Conservation (phyloP, 1,140 invertebrate genomes). For the Hestina assimilis region DNA sequence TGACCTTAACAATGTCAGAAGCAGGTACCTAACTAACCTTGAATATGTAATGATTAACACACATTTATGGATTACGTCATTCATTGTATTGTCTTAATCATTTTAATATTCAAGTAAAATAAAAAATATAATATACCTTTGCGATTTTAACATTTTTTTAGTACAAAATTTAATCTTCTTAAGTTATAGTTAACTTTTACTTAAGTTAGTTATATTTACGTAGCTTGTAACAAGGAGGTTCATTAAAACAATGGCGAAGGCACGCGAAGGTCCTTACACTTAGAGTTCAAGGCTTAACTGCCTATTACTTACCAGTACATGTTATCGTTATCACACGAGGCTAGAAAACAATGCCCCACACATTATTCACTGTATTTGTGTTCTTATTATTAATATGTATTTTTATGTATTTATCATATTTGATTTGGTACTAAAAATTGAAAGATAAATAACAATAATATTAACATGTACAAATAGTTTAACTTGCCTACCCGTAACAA, state of each 20-base stretch:
- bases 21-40: constrained; percentile 27
- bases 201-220: constrained; percentile 3
- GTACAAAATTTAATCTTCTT: too few relatives aligned
- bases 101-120: too few relatives aligned
- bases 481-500: too few relatives aligned
- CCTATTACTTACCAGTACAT: constrained; percentile 35
- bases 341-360: constrained; percentile 33
- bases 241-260: constrained; percentile 45
- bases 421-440: too few relatives aligned
- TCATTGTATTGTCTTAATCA: background rate
- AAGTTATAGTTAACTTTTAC: too few relatives aligned
- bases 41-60: constrained; percentile 1
- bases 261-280: constrained; percentile 54
- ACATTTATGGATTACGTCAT: background rate
- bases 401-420: background rate
- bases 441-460: too few relatives aligned
- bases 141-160: too few relatives aligned
- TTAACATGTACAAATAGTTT: too few relatives aligned
- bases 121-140: too few relatives aligned
- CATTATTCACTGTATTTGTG: constrained; percentile 14
- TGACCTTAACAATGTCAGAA: constrained; percentile 30
- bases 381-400: background rate
- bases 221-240: constrained; percentile 17
- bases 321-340: constrained; percentile 50
- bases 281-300: constrained; percentile 61